Evolutionary conservation across 2,113 vertebrate species (phyloP).

Genomic region (Gymnocephalus cernua): DNA sequence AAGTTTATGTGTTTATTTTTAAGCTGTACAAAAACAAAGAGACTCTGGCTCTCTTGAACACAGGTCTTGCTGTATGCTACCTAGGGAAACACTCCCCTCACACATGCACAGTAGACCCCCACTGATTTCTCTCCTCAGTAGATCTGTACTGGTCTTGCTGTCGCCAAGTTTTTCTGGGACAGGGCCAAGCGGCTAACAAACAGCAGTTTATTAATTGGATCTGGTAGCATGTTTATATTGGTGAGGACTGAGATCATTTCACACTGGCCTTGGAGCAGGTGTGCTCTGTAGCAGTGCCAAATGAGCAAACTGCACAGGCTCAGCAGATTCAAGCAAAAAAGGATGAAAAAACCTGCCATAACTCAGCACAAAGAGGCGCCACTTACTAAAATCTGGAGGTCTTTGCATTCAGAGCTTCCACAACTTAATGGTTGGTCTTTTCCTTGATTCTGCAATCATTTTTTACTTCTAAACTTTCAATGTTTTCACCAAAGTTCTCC

Average conservation of each 20-base stretch:
- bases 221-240: conserved; percentile 67
- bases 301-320: conserved; percentile 46
- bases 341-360: conserved; percentile 42
- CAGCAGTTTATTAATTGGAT: conserved; percentile 74
- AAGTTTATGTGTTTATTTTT: neutral
- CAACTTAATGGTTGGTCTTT: neutral
- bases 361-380: conserved; percentile 37
- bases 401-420: conserved; percentile 13
- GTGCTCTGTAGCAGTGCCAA: conserved; percentile 52
- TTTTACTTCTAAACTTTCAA: neutral
- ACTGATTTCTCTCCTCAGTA: conserved; percentile 30
- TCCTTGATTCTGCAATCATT: neutral
- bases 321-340: conserved; percentile 50
- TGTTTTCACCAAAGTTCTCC: neutral
- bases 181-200: conserved; percentile 57
- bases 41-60: neutral
- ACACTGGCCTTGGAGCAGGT: conserved; percentile 63
- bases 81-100: neutral
- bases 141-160: conserved; percentile 40
- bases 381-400: neutral
- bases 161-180: conserved; percentile 51
- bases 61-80: neutral
- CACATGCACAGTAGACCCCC: neutral
- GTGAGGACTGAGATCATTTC: conserved; percentile 65
- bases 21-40: conserved; percentile 11